Conservation (phyloP, 2,113 vertebrate species). For the Petrocephalus zakoni region DNA sequence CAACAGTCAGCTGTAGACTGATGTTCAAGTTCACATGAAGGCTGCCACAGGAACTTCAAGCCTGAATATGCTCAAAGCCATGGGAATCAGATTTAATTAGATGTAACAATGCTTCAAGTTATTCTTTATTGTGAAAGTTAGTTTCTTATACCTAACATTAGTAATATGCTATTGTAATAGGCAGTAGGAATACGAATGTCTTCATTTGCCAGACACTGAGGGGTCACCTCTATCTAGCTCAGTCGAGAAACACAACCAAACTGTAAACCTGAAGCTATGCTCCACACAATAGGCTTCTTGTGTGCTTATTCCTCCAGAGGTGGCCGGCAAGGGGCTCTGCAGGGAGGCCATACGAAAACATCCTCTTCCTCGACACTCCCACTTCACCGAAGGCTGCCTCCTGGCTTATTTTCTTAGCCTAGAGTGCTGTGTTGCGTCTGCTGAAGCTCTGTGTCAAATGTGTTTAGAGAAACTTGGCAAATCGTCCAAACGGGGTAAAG, state of each 20-base stretch:
- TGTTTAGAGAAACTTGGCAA: constrained; percentile 2
- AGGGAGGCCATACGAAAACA: neutral
- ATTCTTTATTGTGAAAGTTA: neutral
- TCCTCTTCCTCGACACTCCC: constrained; percentile 1
- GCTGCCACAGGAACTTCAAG: neutral
- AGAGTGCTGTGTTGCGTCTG: neutral
- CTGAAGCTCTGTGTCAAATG: neutral
- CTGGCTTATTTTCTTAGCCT: neutral
- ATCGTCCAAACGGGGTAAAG: neutral
- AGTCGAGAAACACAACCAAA: neutral
- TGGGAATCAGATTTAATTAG: neutral
- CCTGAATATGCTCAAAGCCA: neutral
- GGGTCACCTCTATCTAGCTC: neutral
- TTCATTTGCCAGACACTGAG: neutral
- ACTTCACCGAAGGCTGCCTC: neutral
- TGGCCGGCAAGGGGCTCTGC: neutral
- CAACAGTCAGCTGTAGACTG: neutral
- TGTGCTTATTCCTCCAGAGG: neutral
- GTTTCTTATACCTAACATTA: neutral
- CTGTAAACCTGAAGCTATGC: neutral
- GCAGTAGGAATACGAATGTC: neutral
- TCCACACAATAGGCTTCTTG: neutral
- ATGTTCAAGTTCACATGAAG: neutral
- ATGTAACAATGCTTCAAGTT: neutral
- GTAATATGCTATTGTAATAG: neutral